Conservation (phyloP, 2,888 invertebrate species). For the Cephus pulcher region DNA sequence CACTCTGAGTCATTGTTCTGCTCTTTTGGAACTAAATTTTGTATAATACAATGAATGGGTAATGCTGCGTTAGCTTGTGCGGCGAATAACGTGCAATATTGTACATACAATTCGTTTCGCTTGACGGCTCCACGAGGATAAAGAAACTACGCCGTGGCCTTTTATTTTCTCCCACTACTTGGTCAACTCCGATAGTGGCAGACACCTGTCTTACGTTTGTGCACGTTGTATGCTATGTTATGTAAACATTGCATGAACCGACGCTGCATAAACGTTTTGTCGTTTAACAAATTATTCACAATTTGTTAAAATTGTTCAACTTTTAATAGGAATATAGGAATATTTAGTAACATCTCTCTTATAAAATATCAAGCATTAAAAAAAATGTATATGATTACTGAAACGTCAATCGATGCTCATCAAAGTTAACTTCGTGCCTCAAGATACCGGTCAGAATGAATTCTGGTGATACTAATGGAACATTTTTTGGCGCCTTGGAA, state of each 20-base stretch:
- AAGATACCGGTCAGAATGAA: slow-evolving; percentile 70
- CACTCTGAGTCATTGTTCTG: not conserved
- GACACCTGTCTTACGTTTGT: not conserved
- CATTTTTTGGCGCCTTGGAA: slow-evolving; percentile 58
- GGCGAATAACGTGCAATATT: not conserved
- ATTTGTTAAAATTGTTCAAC: not conserved
- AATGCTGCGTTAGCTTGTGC: not conserved
- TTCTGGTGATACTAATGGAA: slow-evolving; percentile 68
- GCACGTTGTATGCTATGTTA: not conserved
- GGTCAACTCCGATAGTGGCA: not conserved
- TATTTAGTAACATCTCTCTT: not conserved
- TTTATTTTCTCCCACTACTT: not conserved
- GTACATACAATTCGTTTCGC: not conserved
- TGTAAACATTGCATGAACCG: not conserved
- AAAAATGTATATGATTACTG: slow-evolving; percentile 22
- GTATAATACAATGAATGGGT: not conserved
- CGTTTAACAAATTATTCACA: slow-evolving; percentile 8
- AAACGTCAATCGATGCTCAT: slow-evolving; percentile 49
- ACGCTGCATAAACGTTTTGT: not conserved
- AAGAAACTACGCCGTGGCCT: slow-evolving; percentile 2
- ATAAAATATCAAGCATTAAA: slow-evolving; percentile 6
- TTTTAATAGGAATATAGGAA: not conserved
- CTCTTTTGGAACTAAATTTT: not conserved
- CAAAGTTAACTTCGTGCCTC: slow-evolving; percentile 66
- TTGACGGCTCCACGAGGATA: not conserved